Evolutionary conservation across 2,888 invertebrate genomes (phyloP).

Genomic region (Netelia virgata): DNA sequence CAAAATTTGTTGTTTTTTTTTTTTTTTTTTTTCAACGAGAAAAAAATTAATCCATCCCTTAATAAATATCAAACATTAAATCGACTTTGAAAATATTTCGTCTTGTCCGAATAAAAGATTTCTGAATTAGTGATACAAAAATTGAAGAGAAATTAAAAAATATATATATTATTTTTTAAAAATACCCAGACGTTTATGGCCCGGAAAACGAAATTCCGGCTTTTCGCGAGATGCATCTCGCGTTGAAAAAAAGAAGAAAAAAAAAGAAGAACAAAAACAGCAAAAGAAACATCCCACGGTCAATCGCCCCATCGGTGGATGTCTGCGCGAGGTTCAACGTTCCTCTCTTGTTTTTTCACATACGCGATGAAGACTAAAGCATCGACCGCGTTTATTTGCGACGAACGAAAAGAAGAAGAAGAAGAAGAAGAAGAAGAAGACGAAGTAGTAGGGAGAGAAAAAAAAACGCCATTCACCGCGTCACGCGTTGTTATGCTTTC

Average conservation of each 20-base stretch:
- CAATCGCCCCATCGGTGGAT: slow-evolving; percentile 51
- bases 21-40: too few species aligned
- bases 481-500: slow-evolving; percentile 63
- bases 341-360: slow-evolving; percentile 40
- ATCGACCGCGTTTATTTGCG: slow-evolving; percentile 60
- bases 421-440: slow-evolving; percentile 5
- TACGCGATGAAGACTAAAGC: slow-evolving; percentile 33
- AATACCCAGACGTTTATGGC: neutral
- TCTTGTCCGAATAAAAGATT: too few species aligned
- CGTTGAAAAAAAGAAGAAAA: slow-evolving; percentile 10
- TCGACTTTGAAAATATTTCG: too few species aligned
- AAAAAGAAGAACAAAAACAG: neutral
- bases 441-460: slow-evolving; percentile 15
- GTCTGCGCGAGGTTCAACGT: slow-evolving; percentile 48
- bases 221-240: neutral
- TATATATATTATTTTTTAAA: neutral
- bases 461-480: slow-evolving; percentile 61
- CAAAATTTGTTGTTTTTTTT: too few species aligned
- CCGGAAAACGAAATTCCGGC: slow-evolving; percentile 7
- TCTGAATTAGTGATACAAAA: too few species aligned
- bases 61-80: too few species aligned
- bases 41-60: too few species aligned
- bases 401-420: slow-evolving; percentile 6
- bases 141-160: too few species aligned
- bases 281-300: slow-evolving; percentile 50